These are phyloP conservation scores for Lysiphlebus fabarum DNA, from an alignment of 1,140 invertebrate genomes.

Conservation along the genomic window DNA sequence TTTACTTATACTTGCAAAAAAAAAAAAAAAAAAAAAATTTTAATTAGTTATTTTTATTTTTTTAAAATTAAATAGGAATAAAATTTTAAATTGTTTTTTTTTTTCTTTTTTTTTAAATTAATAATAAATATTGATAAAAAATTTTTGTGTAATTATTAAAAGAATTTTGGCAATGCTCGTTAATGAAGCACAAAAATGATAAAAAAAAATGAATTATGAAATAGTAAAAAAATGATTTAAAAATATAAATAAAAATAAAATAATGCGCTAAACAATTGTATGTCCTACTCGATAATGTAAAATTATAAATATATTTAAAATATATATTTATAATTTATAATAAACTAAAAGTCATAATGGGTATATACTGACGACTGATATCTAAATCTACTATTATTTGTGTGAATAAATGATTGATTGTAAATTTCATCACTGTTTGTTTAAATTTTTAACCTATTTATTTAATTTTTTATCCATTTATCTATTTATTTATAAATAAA, in stretches of 20 bases:
- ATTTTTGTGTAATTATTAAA: too few relatives aligned
- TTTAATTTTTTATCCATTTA: too few relatives aligned
- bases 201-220: slow-evolving; percentile 12
- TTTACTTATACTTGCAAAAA: slow-evolving; percentile 22
- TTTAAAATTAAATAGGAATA: not conserved
- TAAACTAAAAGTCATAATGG: slow-evolving; percentile 21
- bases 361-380: slow-evolving; percentile 21
- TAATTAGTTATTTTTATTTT: slow-evolving; percentile 22
- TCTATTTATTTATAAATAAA: too few relatives aligned
- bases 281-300: slow-evolving; percentile 40
- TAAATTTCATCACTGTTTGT: slow-evolving; percentile 13
- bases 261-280: slow-evolving; percentile 30
- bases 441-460: too few relatives aligned
- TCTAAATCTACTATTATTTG: slow-evolving; percentile 27
- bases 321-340: slow-evolving; percentile 22
- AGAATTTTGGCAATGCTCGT: too few relatives aligned
- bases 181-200: slow-evolving; percentile 16
- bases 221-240: slow-evolving; percentile 2
- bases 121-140: too few relatives aligned
- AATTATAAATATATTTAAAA: slow-evolving; percentile 40
- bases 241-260: slow-evolving; percentile 25
- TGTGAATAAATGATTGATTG: slow-evolving; percentile 25
- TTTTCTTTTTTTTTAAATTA: not conserved
- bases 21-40: not conserved
- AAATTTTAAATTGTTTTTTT: not conserved